A percentile compares a stretch with the other conserved stretches of the same genome.
These are phyloP conservation scores for Kryptopterus vitreolus DNA, from an alignment of 2,797 vertebrate genomes.

Conservation along the genomic window DNA sequence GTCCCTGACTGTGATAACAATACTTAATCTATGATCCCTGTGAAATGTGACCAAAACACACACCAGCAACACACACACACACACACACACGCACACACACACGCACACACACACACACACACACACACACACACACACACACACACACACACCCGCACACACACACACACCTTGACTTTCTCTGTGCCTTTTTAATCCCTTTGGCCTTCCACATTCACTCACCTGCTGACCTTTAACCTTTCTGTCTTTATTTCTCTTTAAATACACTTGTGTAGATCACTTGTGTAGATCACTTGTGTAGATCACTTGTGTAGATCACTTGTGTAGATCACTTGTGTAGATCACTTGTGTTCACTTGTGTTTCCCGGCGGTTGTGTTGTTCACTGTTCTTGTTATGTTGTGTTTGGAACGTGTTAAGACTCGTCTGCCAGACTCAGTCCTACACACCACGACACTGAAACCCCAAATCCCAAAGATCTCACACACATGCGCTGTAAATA, in stretches of 20 bases:
- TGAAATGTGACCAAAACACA: constrained; percentile 40
- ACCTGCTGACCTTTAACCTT: constrained; percentile 39
- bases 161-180: not conserved
- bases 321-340: constrained; percentile 1
- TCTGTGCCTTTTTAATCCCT: not conserved
- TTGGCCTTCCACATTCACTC: not conserved
- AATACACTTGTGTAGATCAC: constrained; percentile 1
- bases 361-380: constrained; percentile 18
- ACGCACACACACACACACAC: too few relatives aligned
- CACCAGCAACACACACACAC: too few relatives aligned
- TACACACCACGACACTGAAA: constrained; percentile 40
- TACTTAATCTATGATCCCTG: constrained; percentile 27
- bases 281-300: not conserved
- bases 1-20: not conserved
- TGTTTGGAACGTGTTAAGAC: constrained; percentile 31
- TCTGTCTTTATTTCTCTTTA: constrained; percentile 14
- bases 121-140: too few relatives aligned
- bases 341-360: too few relatives aligned
- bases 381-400: constrained; percentile 2
- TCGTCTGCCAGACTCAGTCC: constrained; percentile 58
- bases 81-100: too few relatives aligned
- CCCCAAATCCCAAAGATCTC: constrained; percentile 6
- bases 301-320: too few relatives aligned
- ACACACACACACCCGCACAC: too few relatives aligned
- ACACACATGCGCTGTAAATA: not conserved